A percentile compares a stretch with the other conserved stretches of the same genome.
Evolutionary conservation across 2,797 vertebrate species (phyloP).

Genomic region (Sebastes iracundus): DNA sequence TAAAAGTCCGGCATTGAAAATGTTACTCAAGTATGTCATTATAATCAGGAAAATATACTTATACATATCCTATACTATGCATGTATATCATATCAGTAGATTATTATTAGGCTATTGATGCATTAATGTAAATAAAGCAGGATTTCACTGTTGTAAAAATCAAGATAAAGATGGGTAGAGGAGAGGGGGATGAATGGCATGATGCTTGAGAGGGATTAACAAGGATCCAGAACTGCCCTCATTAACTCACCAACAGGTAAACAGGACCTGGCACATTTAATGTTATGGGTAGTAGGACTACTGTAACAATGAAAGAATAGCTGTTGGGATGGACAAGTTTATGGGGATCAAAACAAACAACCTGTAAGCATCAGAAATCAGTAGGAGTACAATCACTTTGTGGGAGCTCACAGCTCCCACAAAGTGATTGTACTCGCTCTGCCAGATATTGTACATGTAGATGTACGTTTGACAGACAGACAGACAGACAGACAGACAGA

Average conservation of each 20-base stretch:
- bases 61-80: too few species aligned
- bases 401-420: too few species aligned
- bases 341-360: background rate
- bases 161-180: background rate
- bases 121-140: too few species aligned
- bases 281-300: background rate
- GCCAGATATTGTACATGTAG: background rate
- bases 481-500: background rate
- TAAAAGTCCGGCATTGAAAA: too few species aligned
- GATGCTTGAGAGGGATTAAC: slow-evolving; percentile 19
- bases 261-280: background rate
- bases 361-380: background rate
- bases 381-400: too few species aligned
- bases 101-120: too few species aligned
- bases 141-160: background rate
- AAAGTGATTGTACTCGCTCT: too few species aligned
- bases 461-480: background rate
- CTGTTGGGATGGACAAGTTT: background rate
- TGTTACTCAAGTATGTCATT: too few species aligned
- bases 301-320: background rate
- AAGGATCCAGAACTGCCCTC: background rate
- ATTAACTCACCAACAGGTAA: background rate
- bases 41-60: too few species aligned
- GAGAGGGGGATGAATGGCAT: background rate
- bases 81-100: too few species aligned